Percentiles rank a stretch among this genome's conserved stretches.
Conservation (phyloP, 2,888 invertebrate species). For the Exephanes ischioxanthus region DNA sequence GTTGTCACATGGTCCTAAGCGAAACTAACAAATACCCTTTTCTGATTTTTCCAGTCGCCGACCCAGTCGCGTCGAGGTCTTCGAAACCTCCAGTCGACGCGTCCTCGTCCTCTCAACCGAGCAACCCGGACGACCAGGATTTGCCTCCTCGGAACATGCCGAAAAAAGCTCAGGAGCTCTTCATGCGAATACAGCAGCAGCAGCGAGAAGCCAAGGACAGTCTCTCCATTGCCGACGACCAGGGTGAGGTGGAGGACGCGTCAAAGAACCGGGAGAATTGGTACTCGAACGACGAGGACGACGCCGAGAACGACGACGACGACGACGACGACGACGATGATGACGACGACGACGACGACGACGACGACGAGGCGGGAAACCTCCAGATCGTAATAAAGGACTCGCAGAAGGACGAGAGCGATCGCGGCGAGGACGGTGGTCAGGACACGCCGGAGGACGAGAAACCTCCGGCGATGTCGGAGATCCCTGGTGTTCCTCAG, state of each 20-base stretch:
- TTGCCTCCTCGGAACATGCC: slow-evolving; percentile 87
- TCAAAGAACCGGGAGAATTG: slow-evolving; percentile 87
- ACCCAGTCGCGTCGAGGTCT: slow-evolving; percentile 26
- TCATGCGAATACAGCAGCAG: slow-evolving; percentile 89
- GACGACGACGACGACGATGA: slow-evolving; percentile 93
- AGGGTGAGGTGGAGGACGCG: slow-evolving; percentile 76
- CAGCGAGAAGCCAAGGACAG: slow-evolving; percentile 85
- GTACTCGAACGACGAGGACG: slow-evolving; percentile 94
- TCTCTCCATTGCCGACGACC: slow-evolving; percentile 84
- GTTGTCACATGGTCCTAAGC: background rate
- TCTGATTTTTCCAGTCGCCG: slow-evolving; percentile 22
- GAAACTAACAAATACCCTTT: background rate
- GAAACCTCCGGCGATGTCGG: slow-evolving; percentile 51
- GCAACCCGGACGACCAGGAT: slow-evolving; percentile 73
- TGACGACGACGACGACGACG: slow-evolving; percentile 83
- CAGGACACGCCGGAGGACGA: slow-evolving; percentile 62
- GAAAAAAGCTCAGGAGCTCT: slow-evolving; percentile 89
- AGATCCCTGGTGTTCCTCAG: slow-evolving; percentile 83
- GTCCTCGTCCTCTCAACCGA: slow-evolving; percentile 37
- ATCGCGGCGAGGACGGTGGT: slow-evolving; percentile 78
- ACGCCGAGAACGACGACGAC: slow-evolving; percentile 90
- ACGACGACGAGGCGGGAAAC: slow-evolving; percentile 80
- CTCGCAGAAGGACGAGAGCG: slow-evolving; percentile 88
- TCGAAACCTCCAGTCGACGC: background rate
- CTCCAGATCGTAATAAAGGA: slow-evolving; percentile 91